Evolutionary conservation across 2,113 vertebrate genomes (phyloP).

Genomic region (Eupsittula cactorum): DNA sequence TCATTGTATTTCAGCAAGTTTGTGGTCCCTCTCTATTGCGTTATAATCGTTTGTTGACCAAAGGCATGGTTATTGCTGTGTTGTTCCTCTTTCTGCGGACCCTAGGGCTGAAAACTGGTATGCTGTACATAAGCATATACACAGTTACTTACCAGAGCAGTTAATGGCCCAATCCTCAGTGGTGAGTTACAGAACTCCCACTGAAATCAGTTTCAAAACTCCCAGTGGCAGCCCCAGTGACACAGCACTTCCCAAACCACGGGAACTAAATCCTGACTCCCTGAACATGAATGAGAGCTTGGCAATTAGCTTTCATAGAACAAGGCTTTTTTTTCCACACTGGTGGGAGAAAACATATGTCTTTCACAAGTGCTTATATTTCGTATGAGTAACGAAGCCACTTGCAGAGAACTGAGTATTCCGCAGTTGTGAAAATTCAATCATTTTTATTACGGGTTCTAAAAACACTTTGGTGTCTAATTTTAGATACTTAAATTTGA

Average conservation of each 20-base stretch:
- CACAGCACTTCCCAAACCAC: neutral
- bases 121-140: neutral
- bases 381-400: neutral
- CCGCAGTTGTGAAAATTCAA: slow-evolving; percentile 2
- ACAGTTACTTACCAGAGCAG: neutral
- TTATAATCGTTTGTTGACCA: neutral
- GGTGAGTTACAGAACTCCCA: neutral
- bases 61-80: neutral
- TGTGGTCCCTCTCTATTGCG: neutral
- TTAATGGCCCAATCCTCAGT: neutral
- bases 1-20: neutral
- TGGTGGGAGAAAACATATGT: neutral
- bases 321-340: neutral
- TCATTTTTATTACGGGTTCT: neutral
- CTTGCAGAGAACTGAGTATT: slow-evolving; percentile 2
- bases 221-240: neutral
- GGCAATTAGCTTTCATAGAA: neutral
- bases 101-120: neutral
- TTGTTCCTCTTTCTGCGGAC: neutral
- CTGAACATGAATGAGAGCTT: neutral
- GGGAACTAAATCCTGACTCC: neutral
- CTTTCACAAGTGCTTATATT: neutral
- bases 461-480: slow-evolving; percentile 36
- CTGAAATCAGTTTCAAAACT: neutral
- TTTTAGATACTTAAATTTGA: slow-evolving; percentile 8